phyloP scores from a whole-genome alignment of 2,113 vertebrate species.

The Hypocryptadius cinnamomeus region DNA sequence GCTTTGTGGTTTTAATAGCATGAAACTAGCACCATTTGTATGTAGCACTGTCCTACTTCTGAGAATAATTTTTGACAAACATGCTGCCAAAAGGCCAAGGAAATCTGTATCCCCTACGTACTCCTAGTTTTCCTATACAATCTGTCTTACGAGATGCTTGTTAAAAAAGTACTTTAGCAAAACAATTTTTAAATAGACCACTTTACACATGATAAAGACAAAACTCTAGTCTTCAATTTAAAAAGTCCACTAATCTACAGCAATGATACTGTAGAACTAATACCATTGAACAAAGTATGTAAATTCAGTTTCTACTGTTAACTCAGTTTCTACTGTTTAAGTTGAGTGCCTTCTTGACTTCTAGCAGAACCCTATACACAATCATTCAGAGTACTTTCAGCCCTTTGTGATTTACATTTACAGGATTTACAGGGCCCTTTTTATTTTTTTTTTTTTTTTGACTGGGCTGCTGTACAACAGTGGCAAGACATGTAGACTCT shows the following conservation, averaged over 20 bases:
- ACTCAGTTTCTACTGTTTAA: not conserved
- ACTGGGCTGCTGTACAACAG: not conserved
- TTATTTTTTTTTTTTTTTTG: not conserved
- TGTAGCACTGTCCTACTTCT: not conserved
- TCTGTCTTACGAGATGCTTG: not conserved
- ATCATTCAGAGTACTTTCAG: not conserved
- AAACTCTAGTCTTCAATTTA: not conserved
- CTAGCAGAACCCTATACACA: not conserved
- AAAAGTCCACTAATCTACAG: not conserved
- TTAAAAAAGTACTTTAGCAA: not conserved
- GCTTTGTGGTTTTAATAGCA: not conserved
- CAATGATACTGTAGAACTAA: not conserved
- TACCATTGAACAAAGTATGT: not conserved
- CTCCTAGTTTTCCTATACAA: not conserved
- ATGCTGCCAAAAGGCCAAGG: not conserved
- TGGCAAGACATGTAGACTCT: not conserved
- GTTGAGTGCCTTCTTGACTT: not conserved
- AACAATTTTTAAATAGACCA: not conserved
- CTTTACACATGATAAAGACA: not conserved
- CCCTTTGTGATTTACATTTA: not conserved
- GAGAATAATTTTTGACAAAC: not conserved
- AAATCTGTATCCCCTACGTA: not conserved
- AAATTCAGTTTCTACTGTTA: not conserved
- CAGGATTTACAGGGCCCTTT: accelerated
- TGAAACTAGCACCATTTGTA: not conserved